These are phyloP conservation scores for Urechis unicinctus DNA, from an alignment of 2,888 invertebrate species.

Conservation along the genomic window DNA sequence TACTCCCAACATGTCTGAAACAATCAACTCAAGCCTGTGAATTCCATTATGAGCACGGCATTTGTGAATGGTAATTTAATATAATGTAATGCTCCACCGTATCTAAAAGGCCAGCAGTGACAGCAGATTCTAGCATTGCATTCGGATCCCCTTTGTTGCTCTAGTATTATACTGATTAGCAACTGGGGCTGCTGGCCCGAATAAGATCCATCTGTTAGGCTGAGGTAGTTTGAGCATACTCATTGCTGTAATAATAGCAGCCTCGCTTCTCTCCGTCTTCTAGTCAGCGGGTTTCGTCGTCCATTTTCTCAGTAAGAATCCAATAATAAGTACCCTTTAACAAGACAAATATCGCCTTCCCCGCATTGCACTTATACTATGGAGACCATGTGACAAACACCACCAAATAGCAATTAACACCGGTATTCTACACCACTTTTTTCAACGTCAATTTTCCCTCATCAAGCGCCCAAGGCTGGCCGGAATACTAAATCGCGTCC, in stretches of 20 bases:
- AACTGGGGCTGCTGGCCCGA: slow-evolving; percentile 31
- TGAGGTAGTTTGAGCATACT: slow-evolving; percentile 37
- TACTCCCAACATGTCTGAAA: slow-evolving; percentile 47
- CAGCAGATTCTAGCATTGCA: slow-evolving; percentile 26
- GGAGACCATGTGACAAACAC: no score
- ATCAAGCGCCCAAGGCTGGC: no score
- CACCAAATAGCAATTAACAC: no score
- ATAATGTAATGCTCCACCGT: slow-evolving; percentile 40
- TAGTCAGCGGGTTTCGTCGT: slow-evolving; percentile 48
- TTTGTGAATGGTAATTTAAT: no score
- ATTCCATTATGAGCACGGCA: no score
- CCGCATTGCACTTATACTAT: slow-evolving; percentile 25
- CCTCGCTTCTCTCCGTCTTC: slow-evolving; percentile 47
- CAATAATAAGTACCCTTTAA: slow-evolving; percentile 35
- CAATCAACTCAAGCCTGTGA: background rate
- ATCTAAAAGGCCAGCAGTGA: slow-evolving; percentile 25
- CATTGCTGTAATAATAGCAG: slow-evolving; percentile 52
- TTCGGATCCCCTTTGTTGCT: slow-evolving; percentile 34
- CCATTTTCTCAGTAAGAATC: no score
- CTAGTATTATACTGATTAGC: slow-evolving; percentile 37
- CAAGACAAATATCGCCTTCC: slow-evolving; percentile 35
- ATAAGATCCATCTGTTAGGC: no score
- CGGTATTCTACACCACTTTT: no score
- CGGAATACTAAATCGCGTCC: no score
- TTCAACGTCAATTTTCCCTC: no score